phyloP scores from a whole-genome alignment of 2,797 vertebrate genomes.

The Vultur gryphus region DNA sequence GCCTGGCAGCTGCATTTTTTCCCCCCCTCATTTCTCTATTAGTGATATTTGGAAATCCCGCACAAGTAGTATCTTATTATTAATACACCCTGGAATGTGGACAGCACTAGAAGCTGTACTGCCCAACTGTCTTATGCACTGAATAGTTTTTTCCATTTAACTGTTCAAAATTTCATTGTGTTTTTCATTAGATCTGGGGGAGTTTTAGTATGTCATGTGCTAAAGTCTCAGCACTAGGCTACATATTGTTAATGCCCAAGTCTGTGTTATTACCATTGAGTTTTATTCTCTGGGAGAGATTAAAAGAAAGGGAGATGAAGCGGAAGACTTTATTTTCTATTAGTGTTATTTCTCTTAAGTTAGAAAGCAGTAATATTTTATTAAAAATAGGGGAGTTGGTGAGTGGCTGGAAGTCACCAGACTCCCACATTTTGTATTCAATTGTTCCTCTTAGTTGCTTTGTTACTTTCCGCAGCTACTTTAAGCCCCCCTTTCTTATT shows the following conservation, averaged over 20 bases:
- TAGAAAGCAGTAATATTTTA: slow-evolving; percentile 12
- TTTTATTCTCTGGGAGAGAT: slow-evolving; percentile 24
- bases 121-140: not conserved
- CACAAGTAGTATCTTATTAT: not conserved
- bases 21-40: not conserved
- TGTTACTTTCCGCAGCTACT: not conserved
- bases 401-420: not conserved
- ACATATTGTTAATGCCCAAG: slow-evolving; percentile 27
- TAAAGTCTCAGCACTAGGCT: not conserved
- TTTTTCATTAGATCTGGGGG: slow-evolving; percentile 56
- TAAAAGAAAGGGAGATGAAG: not conserved
- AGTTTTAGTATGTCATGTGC: slow-evolving; percentile 23
- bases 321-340: slow-evolving; percentile 14
- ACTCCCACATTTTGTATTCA: not conserved
- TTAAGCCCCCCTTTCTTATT: not conserved
- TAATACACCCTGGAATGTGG: slow-evolving; percentile 4
- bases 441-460: not conserved
- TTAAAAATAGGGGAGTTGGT: not conserved
- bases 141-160: slow-evolving; percentile 16
- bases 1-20: not conserved
- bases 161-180: slow-evolving; percentile 52
- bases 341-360: not conserved
- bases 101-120: not conserved
- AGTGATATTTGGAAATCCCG: slow-evolving; percentile 14
- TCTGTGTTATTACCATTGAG: not conserved